Evolutionary conservation across 2,888 invertebrate species (phyloP), one percentile per base, ranked within the genome.

Genomic region (Frankliniella intonsa): DNA sequence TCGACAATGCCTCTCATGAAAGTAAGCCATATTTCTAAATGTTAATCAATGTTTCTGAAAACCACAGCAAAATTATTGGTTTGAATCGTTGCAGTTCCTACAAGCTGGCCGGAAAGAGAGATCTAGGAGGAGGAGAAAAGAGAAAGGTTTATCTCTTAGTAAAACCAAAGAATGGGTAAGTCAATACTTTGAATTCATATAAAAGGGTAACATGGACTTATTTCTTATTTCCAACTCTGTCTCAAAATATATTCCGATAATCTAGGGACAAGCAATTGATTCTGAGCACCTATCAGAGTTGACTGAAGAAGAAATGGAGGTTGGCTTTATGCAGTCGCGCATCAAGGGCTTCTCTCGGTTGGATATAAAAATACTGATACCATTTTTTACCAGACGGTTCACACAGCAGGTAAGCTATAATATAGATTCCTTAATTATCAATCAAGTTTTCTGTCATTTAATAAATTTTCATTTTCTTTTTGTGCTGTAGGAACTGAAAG

Each of bases 1-100:
- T 95, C 97, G 12, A 99, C 99, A 0, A 97, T 99, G 96, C 99
- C 99, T 0, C 89, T 99, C 84, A 90, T 99, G 86, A 98, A 98
- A 85, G 87, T 88, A 85, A 80, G 80, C 19, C 12, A 14, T 19
- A 11, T 10, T 55, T 14, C 55, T 14, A 55, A 55, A 14, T 5
- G 12, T 38, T 38, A 38, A 38, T 2, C 38, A 38, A 38, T 38
- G 38, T 38, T 38, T 38, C 38, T 3, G 3, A 38, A 38, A 2
- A 38, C 38, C 2, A 38, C 38, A 38, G 38, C 38, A 2, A 38
- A 38, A 3, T 2, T 38, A 38, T 38, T 38, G 38, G 38, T 38
- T 2, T 38, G 38, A 38, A 38, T 38, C 5, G 38, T 38, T 38
- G 62, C 85, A 90, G 90, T 95, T 96, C 87, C 90, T 97, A 85